A percentile compares a stretch with the other conserved stretches of the same genome.
These are phyloP conservation scores for Oryzias dopingdopingensis DNA, from an alignment of 2,797 vertebrate species.

Conservation along the genomic window DNA sequence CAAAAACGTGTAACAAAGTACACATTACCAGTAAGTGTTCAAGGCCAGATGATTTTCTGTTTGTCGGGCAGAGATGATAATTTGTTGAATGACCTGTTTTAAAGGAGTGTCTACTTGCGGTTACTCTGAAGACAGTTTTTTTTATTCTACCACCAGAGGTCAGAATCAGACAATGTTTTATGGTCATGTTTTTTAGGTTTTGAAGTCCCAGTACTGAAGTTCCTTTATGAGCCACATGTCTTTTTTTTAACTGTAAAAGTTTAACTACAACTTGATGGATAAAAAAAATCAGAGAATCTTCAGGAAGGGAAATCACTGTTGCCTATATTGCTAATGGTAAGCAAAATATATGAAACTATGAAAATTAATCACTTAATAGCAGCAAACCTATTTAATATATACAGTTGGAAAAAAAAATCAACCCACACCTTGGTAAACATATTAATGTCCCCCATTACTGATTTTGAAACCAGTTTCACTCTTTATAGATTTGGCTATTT, in stretches of 20 bases:
- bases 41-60: background rate
- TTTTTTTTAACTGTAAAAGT: too few relatives aligned
- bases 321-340: too few relatives aligned
- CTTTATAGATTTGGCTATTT: too few relatives aligned
- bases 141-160: slow-evolving; percentile 43
- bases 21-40: background rate
- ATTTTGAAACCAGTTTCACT: background rate
- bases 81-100: slow-evolving; percentile 19
- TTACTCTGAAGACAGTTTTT: too few relatives aligned
- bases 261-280: too few relatives aligned
- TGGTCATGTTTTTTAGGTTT: background rate
- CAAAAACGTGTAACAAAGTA: slow-evolving; percentile 17
- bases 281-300: too few relatives aligned
- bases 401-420: background rate
- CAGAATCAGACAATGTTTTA: slow-evolving; percentile 13
- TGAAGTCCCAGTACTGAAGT: too few relatives aligned
- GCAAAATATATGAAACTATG: too few relatives aligned
- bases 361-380: too few relatives aligned
- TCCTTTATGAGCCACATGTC: too few relatives aligned
- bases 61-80: background rate
- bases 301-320: too few relatives aligned
- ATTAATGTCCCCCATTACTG: background rate
- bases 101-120: background rate
- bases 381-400: background rate
- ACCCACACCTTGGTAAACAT: background rate